phyloP scores from a whole-genome alignment of 2,113 vertebrate species.

The Polypterus senegalus region DNA sequence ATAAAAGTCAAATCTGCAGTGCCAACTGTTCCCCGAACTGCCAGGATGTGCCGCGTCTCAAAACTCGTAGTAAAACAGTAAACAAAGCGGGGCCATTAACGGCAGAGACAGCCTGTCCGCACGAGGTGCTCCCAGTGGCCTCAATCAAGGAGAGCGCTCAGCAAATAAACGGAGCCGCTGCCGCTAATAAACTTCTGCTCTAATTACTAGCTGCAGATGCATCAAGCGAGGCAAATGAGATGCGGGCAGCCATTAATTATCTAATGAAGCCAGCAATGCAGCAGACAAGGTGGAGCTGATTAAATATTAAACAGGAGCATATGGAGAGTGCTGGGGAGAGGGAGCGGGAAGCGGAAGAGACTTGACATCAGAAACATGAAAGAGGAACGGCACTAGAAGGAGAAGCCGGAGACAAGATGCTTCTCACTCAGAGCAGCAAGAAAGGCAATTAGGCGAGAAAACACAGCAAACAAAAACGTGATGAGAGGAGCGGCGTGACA shows the following conservation, averaged over 20 bases:
- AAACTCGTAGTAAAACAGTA: conserved; percentile 51
- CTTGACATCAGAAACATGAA: conserved; percentile 11
- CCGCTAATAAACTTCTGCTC: conserved; percentile 64
- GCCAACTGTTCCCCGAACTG: conserved; percentile 51
- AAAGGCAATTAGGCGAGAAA: conserved; percentile 48
- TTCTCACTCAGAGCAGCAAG: conserved; percentile 23
- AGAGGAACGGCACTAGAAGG: conserved; percentile 11
- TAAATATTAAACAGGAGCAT: conserved; percentile 79
- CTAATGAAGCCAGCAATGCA: conserved; percentile 64
- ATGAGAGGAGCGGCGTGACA: neutral
- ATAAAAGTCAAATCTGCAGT: conserved; percentile 54
- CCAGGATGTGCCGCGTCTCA: conserved; percentile 44
- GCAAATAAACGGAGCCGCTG: conserved; percentile 56
- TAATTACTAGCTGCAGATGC: conserved; percentile 76
- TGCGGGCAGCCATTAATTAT: conserved; percentile 68
- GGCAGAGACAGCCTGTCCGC: conserved; percentile 43
- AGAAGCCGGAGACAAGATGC: conserved; percentile 26
- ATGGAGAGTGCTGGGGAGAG: conserved; percentile 48
- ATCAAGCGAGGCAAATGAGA: conserved; percentile 63
- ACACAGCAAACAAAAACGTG: conserved; percentile 3
- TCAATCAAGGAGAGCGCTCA: conserved; percentile 53
- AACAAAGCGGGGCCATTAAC: conserved; percentile 52
- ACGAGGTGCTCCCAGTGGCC: conserved; percentile 47
- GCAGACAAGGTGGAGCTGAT: conserved; percentile 69
- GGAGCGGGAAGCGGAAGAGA: conserved; percentile 10